These are phyloP conservation scores for Drosophila pseudotakahashii DNA, from an alignment of 2,888 invertebrate species.

Conservation along the genomic window DNA sequence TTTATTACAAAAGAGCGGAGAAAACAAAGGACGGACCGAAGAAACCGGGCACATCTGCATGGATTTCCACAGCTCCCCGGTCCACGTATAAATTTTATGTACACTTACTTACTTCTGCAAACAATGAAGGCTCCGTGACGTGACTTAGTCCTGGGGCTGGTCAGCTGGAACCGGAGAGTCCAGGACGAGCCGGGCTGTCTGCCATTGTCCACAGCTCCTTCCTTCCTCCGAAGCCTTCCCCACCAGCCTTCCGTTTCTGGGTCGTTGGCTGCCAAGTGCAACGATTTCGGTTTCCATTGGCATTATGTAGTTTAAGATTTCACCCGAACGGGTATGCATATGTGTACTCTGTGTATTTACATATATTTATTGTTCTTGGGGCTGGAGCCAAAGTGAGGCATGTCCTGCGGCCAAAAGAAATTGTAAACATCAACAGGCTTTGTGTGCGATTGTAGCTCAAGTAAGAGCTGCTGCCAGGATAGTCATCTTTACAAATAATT, in stretches of 20 bases:
- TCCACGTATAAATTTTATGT: slow-evolving; percentile 72
- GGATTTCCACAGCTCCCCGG: slow-evolving; percentile 56
- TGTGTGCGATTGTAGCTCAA: slow-evolving; percentile 7
- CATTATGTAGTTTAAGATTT: slow-evolving; percentile 72
- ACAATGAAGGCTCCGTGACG: slow-evolving; percentile 70
- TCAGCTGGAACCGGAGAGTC: slow-evolving; percentile 37
- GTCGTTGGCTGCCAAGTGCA: slow-evolving; percentile 68
- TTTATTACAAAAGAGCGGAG: slow-evolving; percentile 69
- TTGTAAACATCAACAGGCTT: slow-evolving; percentile 44
- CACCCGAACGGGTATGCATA: slow-evolving; percentile 57
- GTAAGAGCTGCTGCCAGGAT: slow-evolving; percentile 7
- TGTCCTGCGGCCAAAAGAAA: slow-evolving; percentile 56
- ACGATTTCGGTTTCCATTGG: slow-evolving; percentile 68
- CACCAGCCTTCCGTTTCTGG: slow-evolving; percentile 31
- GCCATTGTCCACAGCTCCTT: slow-evolving; percentile 61
- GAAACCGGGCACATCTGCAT: slow-evolving; percentile 73
- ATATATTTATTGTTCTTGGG: slow-evolving; percentile 59
- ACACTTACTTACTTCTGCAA: slow-evolving; percentile 78
- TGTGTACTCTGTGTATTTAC: slow-evolving; percentile 21
- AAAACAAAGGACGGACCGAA: slow-evolving; percentile 67
- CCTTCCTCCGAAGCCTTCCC: neutral
- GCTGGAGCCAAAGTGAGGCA: slow-evolving; percentile 57
- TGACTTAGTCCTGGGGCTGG: slow-evolving; percentile 61
- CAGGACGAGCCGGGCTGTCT: slow-evolving; percentile 29
- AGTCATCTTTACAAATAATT: slow-evolving; percentile 18